A percentile compares a stretch with the other conserved stretches of the same genome.
Conservation (phyloP, 2,113 vertebrate genomes). For the Xiphophorus maculatus region DNA sequence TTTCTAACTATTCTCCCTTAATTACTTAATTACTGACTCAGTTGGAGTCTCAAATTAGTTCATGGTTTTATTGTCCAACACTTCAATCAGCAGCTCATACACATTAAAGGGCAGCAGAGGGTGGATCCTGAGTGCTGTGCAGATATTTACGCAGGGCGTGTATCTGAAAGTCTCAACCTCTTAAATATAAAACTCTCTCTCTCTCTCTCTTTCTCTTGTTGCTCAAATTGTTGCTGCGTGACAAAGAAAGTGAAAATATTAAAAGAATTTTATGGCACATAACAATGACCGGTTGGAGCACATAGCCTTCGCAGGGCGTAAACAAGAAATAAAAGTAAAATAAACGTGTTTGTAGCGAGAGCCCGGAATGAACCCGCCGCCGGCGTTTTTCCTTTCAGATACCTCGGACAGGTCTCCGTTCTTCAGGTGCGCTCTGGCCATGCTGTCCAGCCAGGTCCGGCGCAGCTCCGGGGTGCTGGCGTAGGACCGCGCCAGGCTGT, state of each 20-base stretch:
- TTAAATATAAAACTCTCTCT: too few species aligned
- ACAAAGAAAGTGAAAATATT: not conserved
- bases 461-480: slow-evolving; percentile 96
- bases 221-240: not conserved
- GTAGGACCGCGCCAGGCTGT: slow-evolving; percentile 96
- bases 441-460: slow-evolving; percentile 96
- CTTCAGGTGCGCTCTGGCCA: slow-evolving; percentile 95
- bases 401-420: slow-evolving; percentile 97
- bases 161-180: too few species aligned
- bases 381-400: not conserved
- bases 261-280: not conserved
- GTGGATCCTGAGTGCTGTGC: not conserved
- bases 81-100: not conserved
- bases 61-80: not conserved
- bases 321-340: not conserved
- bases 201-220: not conserved
- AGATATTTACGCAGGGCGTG: not conserved
- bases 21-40: not conserved
- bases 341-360: too few species aligned
- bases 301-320: not conserved
- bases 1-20: not conserved
- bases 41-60: not conserved
- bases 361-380: not conserved
- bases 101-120: not conserved
- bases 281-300: not conserved